Evolutionary conservation across 2,113 vertebrate genomes (phyloP), one percentile per base, ranked within the genome.

Genomic region (Thamnophis sirtalis): DNA sequence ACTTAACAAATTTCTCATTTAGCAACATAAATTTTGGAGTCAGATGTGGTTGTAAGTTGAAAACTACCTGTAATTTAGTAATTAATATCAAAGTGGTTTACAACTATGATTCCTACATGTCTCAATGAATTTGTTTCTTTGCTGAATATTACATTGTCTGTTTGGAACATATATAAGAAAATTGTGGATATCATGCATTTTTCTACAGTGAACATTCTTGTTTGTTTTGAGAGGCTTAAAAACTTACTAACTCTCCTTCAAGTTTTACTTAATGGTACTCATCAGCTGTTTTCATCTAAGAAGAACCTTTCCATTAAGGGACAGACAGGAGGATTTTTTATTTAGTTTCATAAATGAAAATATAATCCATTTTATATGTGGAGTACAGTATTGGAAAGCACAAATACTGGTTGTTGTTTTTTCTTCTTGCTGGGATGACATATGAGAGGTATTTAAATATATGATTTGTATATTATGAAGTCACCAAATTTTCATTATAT

Each of bases 151-250:
- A 43, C 15, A 33, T 51, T 94, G 88, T 93, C 50, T 88, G 84
- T 93, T 92, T 68, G 28, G 63, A 15, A 68, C 28, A 22, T 54
- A 85, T 86, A 92, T 91, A 89, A 22, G 84, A 89, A 50, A 86
- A 49, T 28, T 0, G 0, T 10, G 33, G 28, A 90, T 56, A 33
- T 89, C 80, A 49, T 84, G 3, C 4, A 92, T 80, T 48, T 26
- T 95, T 93, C 87, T 91, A 50, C 63, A 54, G 24, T n/a, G 80
- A 51, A 93, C 94, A 94, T 90, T 87, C 21, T 60, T 60, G 28
- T 60, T 54, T 86, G 21, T 49, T 86, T 48, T 10, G 58, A 19
- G 33, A 48, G 9, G 28, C 60, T 68, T 68, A 68, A n/a, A 68
- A 68, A n/a, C 60, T 68, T 13, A 13, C 11, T 68, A 68, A 68